phyloP scores from a whole-genome alignment of 64 coral and sea anemone species.

The Hydrozoanthus tunicans region DNA sequence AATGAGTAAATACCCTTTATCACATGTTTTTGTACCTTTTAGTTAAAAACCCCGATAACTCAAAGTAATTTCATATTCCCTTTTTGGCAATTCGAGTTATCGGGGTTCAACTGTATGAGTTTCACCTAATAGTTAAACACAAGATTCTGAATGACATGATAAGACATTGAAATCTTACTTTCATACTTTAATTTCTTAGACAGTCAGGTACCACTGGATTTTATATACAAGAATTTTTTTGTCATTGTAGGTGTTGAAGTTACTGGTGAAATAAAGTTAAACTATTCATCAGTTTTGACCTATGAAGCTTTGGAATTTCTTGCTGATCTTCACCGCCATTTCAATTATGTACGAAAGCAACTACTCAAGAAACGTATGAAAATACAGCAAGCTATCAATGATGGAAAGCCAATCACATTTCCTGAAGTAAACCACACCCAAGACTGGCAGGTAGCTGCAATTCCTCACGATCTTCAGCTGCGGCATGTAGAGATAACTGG shows the following conservation, averaged over 20 bases:
- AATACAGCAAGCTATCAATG: constrained; percentile 78
- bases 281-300: constrained; percentile 75
- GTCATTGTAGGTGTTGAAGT: constrained; percentile 76
- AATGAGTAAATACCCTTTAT: too few relatives aligned
- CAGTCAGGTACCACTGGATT: neutral
- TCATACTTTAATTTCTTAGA: too few relatives aligned
- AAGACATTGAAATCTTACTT: too few relatives aligned
- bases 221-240: too few relatives aligned
- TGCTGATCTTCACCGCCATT: constrained; percentile 90
- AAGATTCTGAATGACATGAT: too few relatives aligned
- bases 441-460: constrained; percentile 89
- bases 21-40: too few relatives aligned
- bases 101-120: too few relatives aligned
- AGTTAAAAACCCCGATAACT: too few relatives aligned
- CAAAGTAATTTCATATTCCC: too few relatives aligned
- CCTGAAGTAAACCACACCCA: constrained; percentile 80
- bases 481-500: constrained; percentile 99
- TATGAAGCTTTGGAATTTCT: constrained; percentile 92
- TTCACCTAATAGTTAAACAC: too few relatives aligned
- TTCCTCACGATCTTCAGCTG: constrained; percentile 93
- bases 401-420: constrained; percentile 68
- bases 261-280: constrained; percentile 80
- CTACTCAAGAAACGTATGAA: constrained; percentile 86
- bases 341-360: constrained; percentile 92
- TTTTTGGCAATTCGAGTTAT: too few relatives aligned